A percentile compares a stretch with the other conserved stretches of the same genome.
These are phyloP conservation scores for Drosophila sordidula DNA, from an alignment of 2,888 invertebrate species.

Conservation along the genomic window DNA sequence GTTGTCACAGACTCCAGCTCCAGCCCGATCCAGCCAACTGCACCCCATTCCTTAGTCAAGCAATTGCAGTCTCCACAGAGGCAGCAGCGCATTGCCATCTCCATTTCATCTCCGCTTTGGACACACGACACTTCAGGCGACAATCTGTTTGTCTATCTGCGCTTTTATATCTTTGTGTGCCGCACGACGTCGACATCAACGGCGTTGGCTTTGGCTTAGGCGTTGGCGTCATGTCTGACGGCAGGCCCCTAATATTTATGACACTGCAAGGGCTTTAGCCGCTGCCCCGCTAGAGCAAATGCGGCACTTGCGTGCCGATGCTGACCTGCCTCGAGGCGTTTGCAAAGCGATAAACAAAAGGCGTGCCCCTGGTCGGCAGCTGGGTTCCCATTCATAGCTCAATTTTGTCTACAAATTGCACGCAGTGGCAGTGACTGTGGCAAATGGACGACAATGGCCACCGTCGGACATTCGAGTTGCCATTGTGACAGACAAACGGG, in stretches of 20 bases:
- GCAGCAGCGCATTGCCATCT: slow-evolving; percentile 16
- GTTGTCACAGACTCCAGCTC: slow-evolving; percentile 4
- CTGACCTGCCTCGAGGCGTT: slow-evolving; percentile 44
- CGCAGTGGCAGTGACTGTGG: slow-evolving; percentile 23
- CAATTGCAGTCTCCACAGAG: slow-evolving; percentile 9
- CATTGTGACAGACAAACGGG: slow-evolving; percentile 28
- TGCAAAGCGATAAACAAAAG: slow-evolving; percentile 50
- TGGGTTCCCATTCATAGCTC: slow-evolving; percentile 44
- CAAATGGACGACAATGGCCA: slow-evolving; percentile 40
- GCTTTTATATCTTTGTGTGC: slow-evolving; percentile 61
- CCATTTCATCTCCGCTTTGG: slow-evolving; percentile 23
- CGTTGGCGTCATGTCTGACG: slow-evolving; percentile 43
- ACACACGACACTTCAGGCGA: slow-evolving; percentile 66
- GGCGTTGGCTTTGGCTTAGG: slow-evolving; percentile 5
- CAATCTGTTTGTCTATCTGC: slow-evolving; percentile 78
- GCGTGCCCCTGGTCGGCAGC: slow-evolving; percentile 20
- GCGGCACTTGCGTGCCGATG: slow-evolving; percentile 20
- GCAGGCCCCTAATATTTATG: slow-evolving; percentile 70
- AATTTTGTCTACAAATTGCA: slow-evolving; percentile 58
- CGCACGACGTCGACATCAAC: slow-evolving; percentile 13
- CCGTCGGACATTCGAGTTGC: slow-evolving; percentile 30
- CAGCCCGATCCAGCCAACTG: neutral
- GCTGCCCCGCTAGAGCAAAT: neutral
- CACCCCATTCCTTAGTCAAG: slow-evolving; percentile 6
- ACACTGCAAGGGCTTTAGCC: slow-evolving; percentile 38